Evolutionary conservation across 2,113 vertebrate genomes (phyloP), one percentile per base, ranked within the genome.

Genomic region (Syngnathoides biaculeatus): DNA sequence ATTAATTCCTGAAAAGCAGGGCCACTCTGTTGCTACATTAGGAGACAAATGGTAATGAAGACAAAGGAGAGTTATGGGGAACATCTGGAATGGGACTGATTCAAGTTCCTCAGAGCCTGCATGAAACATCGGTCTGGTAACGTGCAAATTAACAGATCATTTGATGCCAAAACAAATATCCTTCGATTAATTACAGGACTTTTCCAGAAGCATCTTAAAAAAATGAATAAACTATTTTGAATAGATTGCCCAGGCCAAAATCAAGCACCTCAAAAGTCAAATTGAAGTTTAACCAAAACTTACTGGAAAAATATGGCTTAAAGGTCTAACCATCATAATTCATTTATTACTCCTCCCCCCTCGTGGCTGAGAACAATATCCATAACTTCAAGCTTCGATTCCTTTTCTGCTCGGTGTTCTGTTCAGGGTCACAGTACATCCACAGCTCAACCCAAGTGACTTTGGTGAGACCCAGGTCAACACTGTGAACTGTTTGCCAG

Each of bases 31-130:
- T 17, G 50, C 58, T 66, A 77, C 26, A 30, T 50, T 8, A 61
- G 65, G 76, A 77, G 80, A 85, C 50, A 79, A 82, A 84, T 83
- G 79, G 59, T 88, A 85, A 87, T 88, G 85, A 85, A 85, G 82
- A 86, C 74, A 77, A 75, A 76, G 70, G 48, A 81, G 85, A 86
- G 78, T 81, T 86, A 83, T 77, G 81, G 74, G 74, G 68, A 86
- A 86, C 85, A 88, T 88, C 84, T 89, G 88, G 83, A 82, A 69
- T 24, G 60, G 75, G 71, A 70, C 75, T 69, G 65, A 70, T 77
- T 72, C 9, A 73, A 67, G 77, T 82, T 68, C 52, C 73, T n/a
- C 11, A 1, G 79, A 78, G 60, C 22, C 19, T 26, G 60, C 13
- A 42, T 26, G 39, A 14, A 24, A 13, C 24, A 79, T 73, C 76